Base-by-base conservation (phyloP, 2,797 vertebrate species). In the Artibeus jamaicensis region DNA sequence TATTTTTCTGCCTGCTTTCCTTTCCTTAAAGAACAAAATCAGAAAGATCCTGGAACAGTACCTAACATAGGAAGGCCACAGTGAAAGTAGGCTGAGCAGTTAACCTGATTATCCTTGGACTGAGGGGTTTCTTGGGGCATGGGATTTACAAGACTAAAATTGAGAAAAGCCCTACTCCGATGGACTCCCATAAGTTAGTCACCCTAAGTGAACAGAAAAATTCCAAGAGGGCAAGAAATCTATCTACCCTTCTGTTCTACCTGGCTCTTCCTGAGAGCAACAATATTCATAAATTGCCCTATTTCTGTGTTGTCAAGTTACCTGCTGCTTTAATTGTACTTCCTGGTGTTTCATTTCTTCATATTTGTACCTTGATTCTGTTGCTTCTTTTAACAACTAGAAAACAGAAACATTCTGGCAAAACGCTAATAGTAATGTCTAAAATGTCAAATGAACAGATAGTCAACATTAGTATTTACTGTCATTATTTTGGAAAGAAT, bases 321-420 rank as follows among this genome's bases (percentile, higher is more conserved):
- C 99, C 99, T 99, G 99, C 89, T 99, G 99, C 95, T 99, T 99
- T 70, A 99, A 99, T 96, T 99, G 99, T 57, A 98, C 98, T 98
- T 99, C 99, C 97, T 99, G 99, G 92, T 99, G 99, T 98, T 99
- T 99, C 99, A 99, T 99, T 98, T 99, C 98, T 97, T 99, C 99
- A 98, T 99, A 99, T 98, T 99, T 99, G 97, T 99, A 99, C 88
- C 99, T 99, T 18, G 99, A 99, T 98, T 99, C 99, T 0, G 99
- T 99, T 84, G 99, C 99, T 73, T 99, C 99, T 97, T 99, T 99
- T 96, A 99, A 97, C 83, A 99, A 98, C 99, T 99, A 95, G 97
- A 97, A 98, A 97, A 96, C 67, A 94, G 71, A 97, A 97, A 95
- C 95, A 98, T 85, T 91, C 83, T 94, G 92, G 94, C 91, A 97